phyloP scores from a whole-genome alignment of 2,888 invertebrate species.

The Microctonus hyperodae region DNA sequence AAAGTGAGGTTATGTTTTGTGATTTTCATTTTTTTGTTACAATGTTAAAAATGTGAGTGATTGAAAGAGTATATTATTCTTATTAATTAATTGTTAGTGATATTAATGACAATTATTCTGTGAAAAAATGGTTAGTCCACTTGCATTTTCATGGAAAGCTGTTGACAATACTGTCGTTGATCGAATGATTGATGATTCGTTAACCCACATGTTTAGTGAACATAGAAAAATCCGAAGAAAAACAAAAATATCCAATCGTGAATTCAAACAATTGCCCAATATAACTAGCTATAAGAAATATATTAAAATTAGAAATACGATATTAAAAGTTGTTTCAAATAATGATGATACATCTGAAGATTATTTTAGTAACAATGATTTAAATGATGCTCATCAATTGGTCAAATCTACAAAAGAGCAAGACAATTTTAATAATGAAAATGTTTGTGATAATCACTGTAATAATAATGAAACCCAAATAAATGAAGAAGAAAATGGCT shows the following conservation, averaged over 20 bases:
- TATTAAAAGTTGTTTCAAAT: conserved; percentile 35
- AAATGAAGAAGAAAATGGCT: background rate
- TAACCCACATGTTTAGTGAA: conserved; percentile 33
- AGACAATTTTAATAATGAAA: background rate
- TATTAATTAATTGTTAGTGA: too few relatives aligned
- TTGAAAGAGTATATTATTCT: too few relatives aligned
- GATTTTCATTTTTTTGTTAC: too few relatives aligned
- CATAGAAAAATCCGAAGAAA: conserved; percentile 33
- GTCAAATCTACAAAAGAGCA: background rate
- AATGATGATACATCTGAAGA: conserved; percentile 34
- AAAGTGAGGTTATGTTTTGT: too few relatives aligned
- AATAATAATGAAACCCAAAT: background rate
- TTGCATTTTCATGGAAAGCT: conserved; percentile 34
- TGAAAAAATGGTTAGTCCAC: background rate
- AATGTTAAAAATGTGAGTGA: too few relatives aligned
- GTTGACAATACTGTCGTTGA: conserved; percentile 30
- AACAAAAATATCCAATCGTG: conserved; percentile 40
- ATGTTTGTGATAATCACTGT: background rate
- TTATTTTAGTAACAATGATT: background rate
- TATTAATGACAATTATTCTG: background rate
- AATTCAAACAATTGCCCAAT: conserved; percentile 27
- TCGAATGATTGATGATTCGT: conserved; percentile 35
- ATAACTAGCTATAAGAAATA: conserved; percentile 39
- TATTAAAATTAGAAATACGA: conserved; percentile 36
- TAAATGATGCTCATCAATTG: background rate